A percentile compares a stretch with the other conserved stretches of the same genome.
phyloP scores from a whole-genome alignment of 1,140 invertebrate species.

The Propsilocerus akamusi region DNA sequence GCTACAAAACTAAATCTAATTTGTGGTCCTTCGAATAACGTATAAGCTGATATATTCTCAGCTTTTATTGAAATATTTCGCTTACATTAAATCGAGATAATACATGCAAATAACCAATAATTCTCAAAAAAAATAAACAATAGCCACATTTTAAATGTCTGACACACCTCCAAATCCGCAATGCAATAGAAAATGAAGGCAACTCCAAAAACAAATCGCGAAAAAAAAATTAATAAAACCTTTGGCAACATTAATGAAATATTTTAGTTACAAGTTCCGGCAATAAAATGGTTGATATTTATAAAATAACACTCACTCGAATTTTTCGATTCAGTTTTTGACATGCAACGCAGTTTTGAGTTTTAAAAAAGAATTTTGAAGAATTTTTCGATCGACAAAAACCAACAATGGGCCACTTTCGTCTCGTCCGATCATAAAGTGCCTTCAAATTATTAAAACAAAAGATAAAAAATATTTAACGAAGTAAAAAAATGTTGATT shows the following conservation, averaged over 20 bases:
- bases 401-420: constrained; percentile 48
- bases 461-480: constrained; percentile 2
- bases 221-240: constrained; percentile 12
- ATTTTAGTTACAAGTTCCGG: not conserved
- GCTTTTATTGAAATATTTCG: not conserved
- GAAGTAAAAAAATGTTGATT: constrained; percentile 35
- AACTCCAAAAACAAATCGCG: constrained; percentile 15
- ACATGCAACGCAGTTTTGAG: constrained; percentile 21
- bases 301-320: constrained; percentile 3
- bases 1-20: not conserved
- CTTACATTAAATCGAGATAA: not conserved
- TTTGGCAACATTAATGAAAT: constrained; percentile 7
- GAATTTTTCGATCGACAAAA: constrained; percentile 26
- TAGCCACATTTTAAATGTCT: constrained; percentile 8
- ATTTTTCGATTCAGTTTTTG: constrained; percentile 19
- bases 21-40: not conserved
- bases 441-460: constrained; percentile 41
- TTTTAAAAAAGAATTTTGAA: constrained; percentile 26
- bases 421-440: constrained; percentile 79
- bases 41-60: not conserved
- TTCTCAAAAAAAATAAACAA: constrained; percentile 9
- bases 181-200: constrained; percentile 24
- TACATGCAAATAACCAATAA: constrained; percentile 6
- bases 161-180: constrained; percentile 8
- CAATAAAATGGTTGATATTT: constrained; percentile 10